Evolutionary conservation across 2,797 vertebrate species (phyloP), one percentile per base, ranked within the genome.

Genomic region (Lindbergichthys nudifrons): DNA sequence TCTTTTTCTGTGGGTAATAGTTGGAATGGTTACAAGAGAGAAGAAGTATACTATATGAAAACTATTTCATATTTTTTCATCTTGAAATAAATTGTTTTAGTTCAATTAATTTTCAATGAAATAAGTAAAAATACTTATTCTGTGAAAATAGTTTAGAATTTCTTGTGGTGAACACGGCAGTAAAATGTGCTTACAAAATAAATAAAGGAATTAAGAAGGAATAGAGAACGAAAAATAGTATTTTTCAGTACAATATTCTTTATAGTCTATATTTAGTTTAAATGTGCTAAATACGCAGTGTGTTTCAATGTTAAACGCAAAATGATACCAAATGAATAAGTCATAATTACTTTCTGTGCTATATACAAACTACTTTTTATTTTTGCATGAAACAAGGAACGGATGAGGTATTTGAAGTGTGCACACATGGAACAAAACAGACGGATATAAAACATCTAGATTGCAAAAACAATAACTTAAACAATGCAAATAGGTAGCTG

Each of bases 331-430:
- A 72, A 62, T 54, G 0, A 59, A 60, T 4, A 19, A 70, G 50
- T 64, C 67, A 47, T 73, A 36, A 42, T 59, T 9, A 12, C 46
- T 21, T 26, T 63, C 11, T 73, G 53, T 21, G 67, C 80, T 70
- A 70, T 83, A 73, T 73, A 91, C 75, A 91, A 91, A 92, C 85
- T 85, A 89, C 79, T 81, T 39, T 92, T 89, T 92, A 89, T 90
- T 92, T 57, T 74, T 60, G 11, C 63, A 65, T 79, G 54, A 80
- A 81, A 83, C 74, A 65, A 83, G 51, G 58, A 84, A 83, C 60
- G 62, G 32, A 88, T 47, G 93, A 94, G 93, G 93, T 95, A 94
- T 93, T 91, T 86, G 61, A 77, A 75, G 81, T 85, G 91, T 93
- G 88, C 88, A 91, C 88, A 92, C 89, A 91, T 86, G 72, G 80